These are phyloP conservation scores for Caenorhabditis remanei DNA, from an alignment of 1,140 invertebrate species.

Conservation along the genomic window DNA sequence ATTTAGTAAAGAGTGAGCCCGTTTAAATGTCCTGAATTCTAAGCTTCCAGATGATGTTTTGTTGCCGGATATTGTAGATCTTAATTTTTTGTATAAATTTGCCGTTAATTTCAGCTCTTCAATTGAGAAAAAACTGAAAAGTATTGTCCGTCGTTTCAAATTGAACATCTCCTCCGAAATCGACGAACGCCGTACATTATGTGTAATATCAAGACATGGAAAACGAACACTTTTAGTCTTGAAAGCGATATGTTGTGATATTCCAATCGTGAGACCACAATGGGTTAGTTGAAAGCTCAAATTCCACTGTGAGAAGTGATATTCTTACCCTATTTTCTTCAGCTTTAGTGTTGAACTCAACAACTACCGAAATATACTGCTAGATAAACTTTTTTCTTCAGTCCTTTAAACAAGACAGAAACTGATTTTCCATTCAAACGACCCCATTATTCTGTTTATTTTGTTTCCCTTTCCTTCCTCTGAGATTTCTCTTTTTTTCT, in stretches of 20 bases:
- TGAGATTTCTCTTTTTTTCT: not conserved
- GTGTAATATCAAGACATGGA: slow-evolving; percentile 14
- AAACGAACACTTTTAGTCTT: slow-evolving; percentile 32
- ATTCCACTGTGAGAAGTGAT: not conserved
- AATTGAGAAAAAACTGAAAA: slow-evolving; percentile 7
- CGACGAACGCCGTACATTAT: not conserved
- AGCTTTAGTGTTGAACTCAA: no score
- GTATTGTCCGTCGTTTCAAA: slow-evolving; percentile 10
- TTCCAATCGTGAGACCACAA: slow-evolving; percentile 18
- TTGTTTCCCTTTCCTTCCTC: not conserved
- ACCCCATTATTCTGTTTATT: slow-evolving; percentile 26
- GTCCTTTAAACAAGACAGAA: not conserved
- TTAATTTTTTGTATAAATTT: not conserved
- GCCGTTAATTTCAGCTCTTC: not conserved
- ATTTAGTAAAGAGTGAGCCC: slow-evolving; percentile 5
- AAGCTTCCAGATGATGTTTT: no score
- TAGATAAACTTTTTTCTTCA: not conserved
- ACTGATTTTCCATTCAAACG: not conserved
- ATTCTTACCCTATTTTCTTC: no score
- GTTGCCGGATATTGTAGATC: not conserved
- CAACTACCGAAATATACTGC: no score
- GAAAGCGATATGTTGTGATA: slow-evolving; percentile 36
- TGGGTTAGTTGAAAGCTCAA: not conserved
- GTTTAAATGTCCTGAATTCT: not conserved
- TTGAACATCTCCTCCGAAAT: slow-evolving; percentile 6